Evolutionary conservation across 1,140 invertebrate genomes (phyloP), one percentile per base, ranked within the genome.

Genomic region (Homalodisca vitripennis): DNA sequence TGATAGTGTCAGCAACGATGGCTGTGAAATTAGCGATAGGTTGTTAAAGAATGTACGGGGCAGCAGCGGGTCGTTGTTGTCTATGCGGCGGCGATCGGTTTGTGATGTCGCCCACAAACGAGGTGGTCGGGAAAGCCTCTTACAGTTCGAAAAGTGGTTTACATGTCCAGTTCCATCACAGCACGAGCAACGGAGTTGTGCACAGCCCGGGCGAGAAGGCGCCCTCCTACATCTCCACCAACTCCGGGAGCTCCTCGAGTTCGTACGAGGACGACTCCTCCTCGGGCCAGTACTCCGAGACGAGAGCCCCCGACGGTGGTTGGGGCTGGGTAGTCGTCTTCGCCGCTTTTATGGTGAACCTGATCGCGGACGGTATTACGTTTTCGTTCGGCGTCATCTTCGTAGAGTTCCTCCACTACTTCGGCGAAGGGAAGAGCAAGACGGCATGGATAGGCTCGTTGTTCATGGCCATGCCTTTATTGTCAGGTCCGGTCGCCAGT

Each of bases 361-460:
- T 97, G 26, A 96, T 97, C 72, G 93, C 94, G 17, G 93, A 96
- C 77, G 93, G 93, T 2, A 88, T 95, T 60, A 93, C 92, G 0
- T 92, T 94, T 79, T 92, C 91, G 66, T 94, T 94, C 76, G 92
- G 92, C 30, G 87, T 94, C 1, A 90, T 94, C 73, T 93, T 86
- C 76, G 86, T 89, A 0, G 89, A 94, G 75, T 90, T 95, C 75
- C 79, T 91, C 20, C 84, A 89, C 47, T 90, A 93, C 78, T 95
- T 94, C 78, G 85, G 85, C 17, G 87, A 90, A 65, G 71, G 71
- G 2, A 92, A 92, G 74, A 87, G 90, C n/a, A 92, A 93, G 76
- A 96, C 94, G 0, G 91, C 94, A 0, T 94, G 92, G 89, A 92
- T 97, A 32, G 92, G 92, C 0, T 91, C 92, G 34, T 82, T 96